Base-by-base conservation (phyloP, 37 sponge, comb jelly and placozoan genomes). In the Aphrocallistes beatrix region DNA sequence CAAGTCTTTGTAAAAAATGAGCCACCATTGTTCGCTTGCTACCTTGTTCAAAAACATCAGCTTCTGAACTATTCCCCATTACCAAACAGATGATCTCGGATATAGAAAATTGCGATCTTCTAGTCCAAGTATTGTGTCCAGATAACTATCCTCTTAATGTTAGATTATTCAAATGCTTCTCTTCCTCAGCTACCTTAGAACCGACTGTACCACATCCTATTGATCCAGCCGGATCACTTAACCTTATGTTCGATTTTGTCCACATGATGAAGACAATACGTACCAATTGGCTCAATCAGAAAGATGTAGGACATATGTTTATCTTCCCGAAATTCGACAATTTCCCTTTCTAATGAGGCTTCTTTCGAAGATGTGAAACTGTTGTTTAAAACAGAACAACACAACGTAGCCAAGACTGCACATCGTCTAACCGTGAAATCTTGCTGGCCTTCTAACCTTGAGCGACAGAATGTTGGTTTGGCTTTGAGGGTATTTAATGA, bases 341-440 rank as follows among this genome's bases (percentile, higher is more conserved):
- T 6, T 60, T 60, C 75, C 75, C 75, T 60, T 42, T 60, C 75
- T 60, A 60, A 60, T 60, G 21, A 60, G 75, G 34, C 75, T 60
- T 60, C 75, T 60, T 60, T 60, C 75, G 75, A 60, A 13, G 75
- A 60, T 60, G 75, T 60, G 75, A 60, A 30, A 60, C 75, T 60
- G 75, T 60, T 60, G n/a, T 60, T 60, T 60, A 60, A 60, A 60
- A 60, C 75, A 21, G 45, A 60, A 60, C 75, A 60, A 60, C 75
- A 60, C 75, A 60, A 60, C 75, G 75, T 60, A 19, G 75, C 75
- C 34, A 60, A 60, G 75, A 60, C 25, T 60, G 75, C 75, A 60
- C 75, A 60, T 60, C 45, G 75, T 60, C 75, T 60, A 60, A 60
- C 75, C 75, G 75, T 60, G 75, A 60, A 60, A 60, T 60, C 75